Conservation (phyloP, 37 sponge, comb jelly and placozoan species). For the Amphimedon queenslandica region DNA sequence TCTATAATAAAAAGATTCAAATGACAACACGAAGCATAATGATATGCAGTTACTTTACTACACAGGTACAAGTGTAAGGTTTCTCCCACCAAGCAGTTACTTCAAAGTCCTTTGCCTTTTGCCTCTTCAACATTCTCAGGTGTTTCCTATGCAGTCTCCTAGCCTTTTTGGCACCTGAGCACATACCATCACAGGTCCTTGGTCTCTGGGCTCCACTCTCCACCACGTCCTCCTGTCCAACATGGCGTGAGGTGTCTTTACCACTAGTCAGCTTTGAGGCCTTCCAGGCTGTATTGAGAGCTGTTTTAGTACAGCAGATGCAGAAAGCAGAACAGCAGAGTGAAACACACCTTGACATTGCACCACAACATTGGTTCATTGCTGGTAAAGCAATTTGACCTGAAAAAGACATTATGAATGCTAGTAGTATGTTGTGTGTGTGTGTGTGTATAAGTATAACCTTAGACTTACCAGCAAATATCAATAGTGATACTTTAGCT, state of each 20-base stretch:
- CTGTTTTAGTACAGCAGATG: background rate
- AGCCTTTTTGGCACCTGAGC: constrained; percentile 53
- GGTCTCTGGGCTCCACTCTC: constrained; percentile 36
- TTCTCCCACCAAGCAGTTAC: constrained; percentile 56
- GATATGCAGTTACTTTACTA: constrained; percentile 43
- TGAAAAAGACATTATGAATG: background rate
- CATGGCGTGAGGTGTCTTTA: background rate
- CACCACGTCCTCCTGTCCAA: background rate
- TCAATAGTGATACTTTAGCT: constrained; percentile 58
- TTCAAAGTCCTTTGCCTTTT: constrained; percentile 21
- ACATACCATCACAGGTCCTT: constrained; percentile 65
- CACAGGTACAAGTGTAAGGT: constrained; percentile 66
- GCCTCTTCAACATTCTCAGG: constrained; percentile 55
- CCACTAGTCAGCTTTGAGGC: background rate
- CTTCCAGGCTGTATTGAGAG: background rate
- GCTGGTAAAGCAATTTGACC: background rate
- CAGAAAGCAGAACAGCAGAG: background rate
- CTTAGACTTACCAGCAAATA: constrained; percentile 52
- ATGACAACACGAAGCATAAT: background rate
- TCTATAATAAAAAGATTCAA: constrained; percentile 12
- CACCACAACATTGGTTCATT: background rate
- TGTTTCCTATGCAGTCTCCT: constrained; percentile 47
- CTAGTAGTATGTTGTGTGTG: background rate
- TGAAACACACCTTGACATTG: too few relatives aligned
- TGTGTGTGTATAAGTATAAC: background rate